These are phyloP conservation scores for Pentalonia nigronervosa DNA, from an alignment of 1,140 invertebrate species.

Conservation along the genomic window DNA sequence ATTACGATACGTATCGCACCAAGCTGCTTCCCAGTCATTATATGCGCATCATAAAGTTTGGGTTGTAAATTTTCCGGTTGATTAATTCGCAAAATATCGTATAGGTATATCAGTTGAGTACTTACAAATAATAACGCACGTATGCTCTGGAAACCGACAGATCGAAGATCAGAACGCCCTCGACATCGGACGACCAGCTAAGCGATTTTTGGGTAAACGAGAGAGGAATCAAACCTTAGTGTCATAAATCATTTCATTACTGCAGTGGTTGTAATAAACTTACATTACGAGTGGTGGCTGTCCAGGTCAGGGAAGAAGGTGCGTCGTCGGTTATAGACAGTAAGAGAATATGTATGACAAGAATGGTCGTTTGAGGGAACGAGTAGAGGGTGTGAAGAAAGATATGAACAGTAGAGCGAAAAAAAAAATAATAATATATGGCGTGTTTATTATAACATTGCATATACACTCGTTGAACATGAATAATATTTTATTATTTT, in stretches of 20 bases:
- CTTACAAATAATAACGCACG: neutral
- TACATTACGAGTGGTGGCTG: neutral
- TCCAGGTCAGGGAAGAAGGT: too few species aligned
- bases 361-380: neutral
- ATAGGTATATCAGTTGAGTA: neutral
- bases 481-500: neutral
- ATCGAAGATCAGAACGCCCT: neutral
- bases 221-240: neutral
- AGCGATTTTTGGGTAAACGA: neutral
- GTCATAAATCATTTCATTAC: slow-evolving; percentile 45
- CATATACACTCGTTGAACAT: neutral
- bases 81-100: slow-evolving; percentile 45
- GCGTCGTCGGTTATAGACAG: neutral
- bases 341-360: neutral
- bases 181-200: neutral
- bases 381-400: too few species aligned
- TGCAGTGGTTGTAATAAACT: slow-evolving; percentile 17
- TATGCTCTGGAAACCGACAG: neutral
- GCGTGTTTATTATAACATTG: too few species aligned
- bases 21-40: neutral
- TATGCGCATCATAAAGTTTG: neutral
- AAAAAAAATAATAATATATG: too few species aligned
- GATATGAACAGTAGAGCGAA: too few species aligned
- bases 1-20: neutral
- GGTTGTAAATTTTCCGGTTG: slow-evolving; percentile 39